Evolutionary conservation across 2,797 vertebrate species (phyloP), one percentile per base, ranked within the genome.

Genomic region (Champsocephalus esox): DNA sequence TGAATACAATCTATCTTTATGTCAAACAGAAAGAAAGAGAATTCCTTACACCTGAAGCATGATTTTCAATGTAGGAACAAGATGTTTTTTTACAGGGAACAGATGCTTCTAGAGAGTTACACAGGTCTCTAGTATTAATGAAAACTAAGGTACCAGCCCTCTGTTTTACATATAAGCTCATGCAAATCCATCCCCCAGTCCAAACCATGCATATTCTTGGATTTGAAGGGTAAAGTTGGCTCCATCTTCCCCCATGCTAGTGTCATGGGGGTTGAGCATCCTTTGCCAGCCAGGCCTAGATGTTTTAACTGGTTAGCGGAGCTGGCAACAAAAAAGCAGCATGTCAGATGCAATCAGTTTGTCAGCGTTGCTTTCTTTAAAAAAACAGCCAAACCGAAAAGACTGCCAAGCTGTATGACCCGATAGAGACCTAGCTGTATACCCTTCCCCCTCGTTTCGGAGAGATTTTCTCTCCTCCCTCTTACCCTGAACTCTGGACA

Each of bases 341-440:
- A 86, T 92, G 93, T 92, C 88, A 66, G 89, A 90, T 91, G 83
- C 87, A 86, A 93, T 94, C 87, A 89, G 80, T 70, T 80, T 41
- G 62, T 86, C 70, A 67, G 63, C 60, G 81, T 74, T 73, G 80
- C 84, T 75, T 87, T 70, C 79, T 91, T 82, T 76, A 79, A 84
- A 84, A 67, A 78, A 70, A 85, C 83, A 82, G 87, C 89, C 85
- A 84, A 84, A 85, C 75, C 82, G 80, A 88, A 88, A 68, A 83
- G 76, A 71, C 75, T 83, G 84, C 72, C 74, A 71, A 83, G 78
- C 79, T 65, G 79, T 70, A 70, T 77, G 79, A 85, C 80, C 86
- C 62, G 77, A 84, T 80, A 80, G 70, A 48, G 64, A 65, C 85
- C 64, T 44, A 19, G 59, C 49, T 41, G 41, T 61, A 55, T 56